Evolutionary conservation across 92 coral and sea anemone genomes (phyloP).

Genomic region (Umimayanthus chanpuru): DNA sequence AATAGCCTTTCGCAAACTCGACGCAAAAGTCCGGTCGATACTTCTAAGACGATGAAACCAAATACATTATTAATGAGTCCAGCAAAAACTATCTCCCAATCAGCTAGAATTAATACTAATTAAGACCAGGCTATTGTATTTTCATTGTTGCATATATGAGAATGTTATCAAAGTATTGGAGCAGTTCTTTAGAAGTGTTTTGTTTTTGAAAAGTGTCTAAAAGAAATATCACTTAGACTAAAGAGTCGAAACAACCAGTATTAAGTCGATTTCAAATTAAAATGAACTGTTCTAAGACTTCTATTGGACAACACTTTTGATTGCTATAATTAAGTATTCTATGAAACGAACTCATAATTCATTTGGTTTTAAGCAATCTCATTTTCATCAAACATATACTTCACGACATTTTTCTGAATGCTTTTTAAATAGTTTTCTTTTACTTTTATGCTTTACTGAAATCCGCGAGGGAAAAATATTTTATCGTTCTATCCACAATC

Average conservation of each 20-base stretch:
- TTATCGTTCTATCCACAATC: neutral
- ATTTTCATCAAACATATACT: too few relatives aligned
- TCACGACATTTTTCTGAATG: neutral
- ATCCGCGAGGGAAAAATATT: neutral
- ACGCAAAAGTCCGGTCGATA: neutral
- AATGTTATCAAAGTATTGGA: neutral
- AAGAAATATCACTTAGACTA: neutral
- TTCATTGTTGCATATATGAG: neutral
- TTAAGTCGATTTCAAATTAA: neutral
- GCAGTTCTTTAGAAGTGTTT: neutral
- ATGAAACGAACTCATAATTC: neutral
- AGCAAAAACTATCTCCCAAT: slow-evolving; percentile 5
- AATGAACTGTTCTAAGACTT: neutral
- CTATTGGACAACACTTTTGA: neutral
- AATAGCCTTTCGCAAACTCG: neutral
- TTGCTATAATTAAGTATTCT: neutral
- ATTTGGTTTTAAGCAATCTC: neutral
- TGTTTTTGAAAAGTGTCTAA: too few relatives aligned
- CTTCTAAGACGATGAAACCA: slow-evolving; percentile 2
- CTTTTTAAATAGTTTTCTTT: too few relatives aligned
- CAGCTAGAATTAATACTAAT: neutral
- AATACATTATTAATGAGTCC: slow-evolving; percentile 27
- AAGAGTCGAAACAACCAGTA: neutral
- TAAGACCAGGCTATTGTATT: slow-evolving; percentile 2
- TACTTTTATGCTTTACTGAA: too few relatives aligned